Conservation (phyloP, 64 coral and sea anemone species). For the Montipora cactus region DNA sequence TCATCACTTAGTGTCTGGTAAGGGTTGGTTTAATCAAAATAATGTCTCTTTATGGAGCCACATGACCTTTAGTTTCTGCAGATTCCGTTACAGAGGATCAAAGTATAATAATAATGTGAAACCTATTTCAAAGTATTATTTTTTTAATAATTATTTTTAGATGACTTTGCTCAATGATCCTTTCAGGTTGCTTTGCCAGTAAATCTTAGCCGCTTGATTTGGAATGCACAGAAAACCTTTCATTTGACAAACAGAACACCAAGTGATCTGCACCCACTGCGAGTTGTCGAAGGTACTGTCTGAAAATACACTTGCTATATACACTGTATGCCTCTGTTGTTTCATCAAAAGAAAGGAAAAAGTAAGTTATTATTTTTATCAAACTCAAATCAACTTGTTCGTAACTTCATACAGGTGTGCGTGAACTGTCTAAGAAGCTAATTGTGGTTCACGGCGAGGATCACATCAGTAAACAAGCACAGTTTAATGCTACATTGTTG, state of each 20-base stretch:
- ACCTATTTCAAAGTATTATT: neutral
- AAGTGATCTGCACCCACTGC: constrained; percentile 93
- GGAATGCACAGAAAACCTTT: constrained; percentile 99
- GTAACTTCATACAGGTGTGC: constrained; percentile 63
- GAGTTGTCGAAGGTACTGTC: constrained; percentile 87
- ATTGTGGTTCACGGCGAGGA: constrained; percentile 94
- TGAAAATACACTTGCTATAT: too few relatives aligned
- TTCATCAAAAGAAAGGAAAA: neutral
- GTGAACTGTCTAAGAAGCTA: constrained; percentile 91
- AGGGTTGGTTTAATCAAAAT: neutral
- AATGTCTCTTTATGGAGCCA: too few relatives aligned
- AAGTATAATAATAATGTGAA: neutral
- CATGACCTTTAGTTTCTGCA: too few relatives aligned
- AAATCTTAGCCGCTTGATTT: constrained; percentile 93
- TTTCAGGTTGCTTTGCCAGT: constrained; percentile 91
- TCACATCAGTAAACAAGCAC: constrained; percentile 97
- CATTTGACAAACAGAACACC: constrained; percentile 86
- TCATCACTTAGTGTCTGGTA: neutral
- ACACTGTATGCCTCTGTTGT: too few relatives aligned
- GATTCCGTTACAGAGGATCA: too few relatives aligned
- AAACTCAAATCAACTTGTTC: neutral
- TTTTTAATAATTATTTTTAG: too few relatives aligned
- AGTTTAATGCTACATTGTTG: constrained; percentile 95
- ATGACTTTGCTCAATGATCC: neutral
- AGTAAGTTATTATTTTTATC: neutral